These are phyloP conservation scores for Miltochrista miniata DNA, from an alignment of 2,888 invertebrate species.

Conservation along the genomic window DNA sequence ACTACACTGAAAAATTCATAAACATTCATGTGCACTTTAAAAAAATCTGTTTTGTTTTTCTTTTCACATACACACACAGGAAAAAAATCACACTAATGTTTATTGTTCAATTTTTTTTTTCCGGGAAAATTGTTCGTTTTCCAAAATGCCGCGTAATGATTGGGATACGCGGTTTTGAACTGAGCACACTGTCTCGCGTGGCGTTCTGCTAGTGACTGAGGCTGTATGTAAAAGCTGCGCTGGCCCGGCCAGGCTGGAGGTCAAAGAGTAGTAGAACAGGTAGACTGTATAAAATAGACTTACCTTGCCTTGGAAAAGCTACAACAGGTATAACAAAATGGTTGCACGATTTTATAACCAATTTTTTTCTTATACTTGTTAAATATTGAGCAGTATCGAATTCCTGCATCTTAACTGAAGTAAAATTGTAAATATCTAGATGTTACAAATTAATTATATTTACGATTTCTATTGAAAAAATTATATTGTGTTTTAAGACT, in stretches of 20 bases:
- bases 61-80: conserved; percentile 25
- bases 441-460: too few species aligned
- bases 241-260: conserved; percentile 71
- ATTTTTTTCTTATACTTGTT: too few species aligned
- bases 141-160: conserved; percentile 50
- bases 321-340: not conserved
- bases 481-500: too few species aligned
- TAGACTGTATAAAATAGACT: conserved; percentile 23
- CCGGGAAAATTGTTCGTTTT: conserved; percentile 48
- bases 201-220: conserved; percentile 71
- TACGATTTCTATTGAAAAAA: too few species aligned
- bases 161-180: conserved; percentile 12
- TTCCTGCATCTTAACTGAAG: too few species aligned
- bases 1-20: conserved; percentile 33
- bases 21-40: conserved; percentile 24
- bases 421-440: too few species aligned
- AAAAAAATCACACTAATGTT: conserved; percentile 26
- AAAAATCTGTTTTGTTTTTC: conserved; percentile 7
- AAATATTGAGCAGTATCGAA: too few species aligned
- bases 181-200: conserved; percentile 30
- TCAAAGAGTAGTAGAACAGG: conserved; percentile 57
- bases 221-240: conserved; percentile 66
- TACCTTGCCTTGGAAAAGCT: conserved; percentile 12
- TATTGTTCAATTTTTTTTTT: conserved; percentile 21
- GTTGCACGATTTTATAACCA: not conserved